Evolutionary conservation across 1,140 invertebrate species (phyloP).

Genomic region (Heterodera schachtii): DNA sequence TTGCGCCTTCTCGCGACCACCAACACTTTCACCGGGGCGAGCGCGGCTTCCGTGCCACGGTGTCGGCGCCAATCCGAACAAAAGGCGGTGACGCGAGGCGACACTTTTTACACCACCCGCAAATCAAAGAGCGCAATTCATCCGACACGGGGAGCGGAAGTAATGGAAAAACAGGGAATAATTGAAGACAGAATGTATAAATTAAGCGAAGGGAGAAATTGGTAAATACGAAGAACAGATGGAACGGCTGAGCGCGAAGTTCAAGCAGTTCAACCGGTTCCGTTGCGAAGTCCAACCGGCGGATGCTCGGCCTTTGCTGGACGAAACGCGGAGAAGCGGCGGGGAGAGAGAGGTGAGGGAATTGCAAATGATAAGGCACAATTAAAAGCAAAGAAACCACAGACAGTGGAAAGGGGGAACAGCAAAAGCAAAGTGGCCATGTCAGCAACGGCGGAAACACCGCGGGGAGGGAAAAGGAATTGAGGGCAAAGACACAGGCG

Average conservation of each 20-base stretch:
- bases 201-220: not conserved
- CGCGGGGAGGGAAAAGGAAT: not conserved
- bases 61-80: constrained; percentile 17
- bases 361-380: not conserved
- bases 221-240: not conserved
- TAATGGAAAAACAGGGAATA: not conserved
- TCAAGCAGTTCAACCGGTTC: constrained; percentile 27
- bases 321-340: not conserved
- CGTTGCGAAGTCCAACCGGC: constrained; percentile 13
- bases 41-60: constrained; percentile 20
- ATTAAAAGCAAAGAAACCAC: not conserved
- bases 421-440: not conserved
- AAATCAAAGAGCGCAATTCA: constrained; percentile 9
- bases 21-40: constrained; percentile 9
- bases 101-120: not conserved
- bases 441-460: too few species aligned
- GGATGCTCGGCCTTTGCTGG: constrained; percentile 14
- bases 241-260: not conserved
- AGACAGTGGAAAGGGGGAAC: not conserved
- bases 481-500: constrained; percentile 7
- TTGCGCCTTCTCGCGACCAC: constrained; percentile 9
- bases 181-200: not conserved
- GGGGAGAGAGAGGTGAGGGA: not conserved
- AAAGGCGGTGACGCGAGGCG: not conserved
- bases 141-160: constrained; percentile 8